These are phyloP conservation scores for Ophion ellenae DNA, from an alignment of 2,888 invertebrate species.

Conservation along the genomic window DNA sequence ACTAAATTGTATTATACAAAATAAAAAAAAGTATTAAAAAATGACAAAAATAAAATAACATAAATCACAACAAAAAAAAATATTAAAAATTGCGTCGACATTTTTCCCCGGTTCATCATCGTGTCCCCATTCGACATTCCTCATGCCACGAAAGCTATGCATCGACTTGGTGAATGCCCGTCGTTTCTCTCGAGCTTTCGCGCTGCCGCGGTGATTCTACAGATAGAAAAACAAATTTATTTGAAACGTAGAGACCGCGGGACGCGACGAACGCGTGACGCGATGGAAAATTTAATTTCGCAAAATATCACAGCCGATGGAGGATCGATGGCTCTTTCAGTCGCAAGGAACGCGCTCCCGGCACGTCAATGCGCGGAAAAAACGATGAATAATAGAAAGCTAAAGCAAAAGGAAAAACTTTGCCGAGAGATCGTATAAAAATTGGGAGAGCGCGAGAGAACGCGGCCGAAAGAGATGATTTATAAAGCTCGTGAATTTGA, in stretches of 20 bases:
- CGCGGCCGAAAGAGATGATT: constrained; percentile 47
- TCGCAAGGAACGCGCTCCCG: constrained; percentile 7
- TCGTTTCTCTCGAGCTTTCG: too few relatives aligned
- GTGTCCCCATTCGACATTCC: too few relatives aligned
- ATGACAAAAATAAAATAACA: too few relatives aligned
- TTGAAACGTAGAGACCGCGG: not conserved
- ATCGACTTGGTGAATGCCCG: too few relatives aligned
- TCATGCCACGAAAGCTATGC: too few relatives aligned
- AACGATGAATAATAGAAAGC: constrained; percentile 9
- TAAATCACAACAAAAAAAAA: too few relatives aligned
- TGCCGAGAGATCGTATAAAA: constrained; percentile 8
- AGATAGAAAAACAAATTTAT: too few relatives aligned
- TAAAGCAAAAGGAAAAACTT: not conserved
- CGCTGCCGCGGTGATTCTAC: too few relatives aligned
- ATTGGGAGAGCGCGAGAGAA: constrained; percentile 5
- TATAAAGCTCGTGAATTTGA: constrained; percentile 47
- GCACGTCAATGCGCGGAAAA: constrained; percentile 21
- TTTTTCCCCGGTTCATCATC: too few relatives aligned
- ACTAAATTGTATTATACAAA: too few relatives aligned
- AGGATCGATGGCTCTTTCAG: constrained; percentile 17
- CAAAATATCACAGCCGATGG: constrained; percentile 2
- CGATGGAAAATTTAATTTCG: not conserved
- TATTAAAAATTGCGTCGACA: too few relatives aligned
- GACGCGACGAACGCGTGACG: not conserved
- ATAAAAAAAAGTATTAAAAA: too few relatives aligned